These are phyloP conservation scores for Psephotus haematonotus DNA, from an alignment of 2,113 vertebrate species.

Conservation along the genomic window DNA sequence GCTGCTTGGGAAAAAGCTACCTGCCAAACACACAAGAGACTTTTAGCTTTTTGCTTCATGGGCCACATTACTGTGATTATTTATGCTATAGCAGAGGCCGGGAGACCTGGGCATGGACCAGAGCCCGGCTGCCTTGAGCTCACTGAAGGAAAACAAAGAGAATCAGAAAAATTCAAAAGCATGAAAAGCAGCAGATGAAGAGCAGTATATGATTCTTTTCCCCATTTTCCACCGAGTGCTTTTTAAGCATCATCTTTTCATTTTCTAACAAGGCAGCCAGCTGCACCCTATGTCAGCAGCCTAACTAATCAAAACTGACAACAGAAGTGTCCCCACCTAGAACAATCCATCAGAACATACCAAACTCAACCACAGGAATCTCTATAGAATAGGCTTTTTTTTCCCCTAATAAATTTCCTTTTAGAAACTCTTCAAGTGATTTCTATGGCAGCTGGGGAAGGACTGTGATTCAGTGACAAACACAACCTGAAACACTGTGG, in stretches of 20 bases:
- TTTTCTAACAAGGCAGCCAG: not conserved
- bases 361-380: not conserved
- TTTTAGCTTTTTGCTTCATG: not conserved
- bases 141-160: not conserved
- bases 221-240: not conserved
- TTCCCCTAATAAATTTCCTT: not conserved
- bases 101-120: not conserved
- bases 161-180: not conserved
- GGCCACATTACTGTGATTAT: not conserved
- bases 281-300: not conserved
- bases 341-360: not conserved
- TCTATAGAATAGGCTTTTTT: not conserved
- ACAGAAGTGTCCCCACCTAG: not conserved
- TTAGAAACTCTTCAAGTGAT: not conserved
- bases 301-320: not conserved
- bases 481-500: accelerated
- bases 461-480: not conserved
- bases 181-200: not conserved
- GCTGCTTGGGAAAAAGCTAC: not conserved
- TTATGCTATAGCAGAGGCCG: not conserved
- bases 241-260: not conserved
- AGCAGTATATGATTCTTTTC: not conserved
- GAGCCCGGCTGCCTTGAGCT: not conserved
- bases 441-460: not conserved
- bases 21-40: not conserved